Evolutionary conservation across 1,140 invertebrate genomes (phyloP).

Genomic region (Steinernema feltiae): DNA sequence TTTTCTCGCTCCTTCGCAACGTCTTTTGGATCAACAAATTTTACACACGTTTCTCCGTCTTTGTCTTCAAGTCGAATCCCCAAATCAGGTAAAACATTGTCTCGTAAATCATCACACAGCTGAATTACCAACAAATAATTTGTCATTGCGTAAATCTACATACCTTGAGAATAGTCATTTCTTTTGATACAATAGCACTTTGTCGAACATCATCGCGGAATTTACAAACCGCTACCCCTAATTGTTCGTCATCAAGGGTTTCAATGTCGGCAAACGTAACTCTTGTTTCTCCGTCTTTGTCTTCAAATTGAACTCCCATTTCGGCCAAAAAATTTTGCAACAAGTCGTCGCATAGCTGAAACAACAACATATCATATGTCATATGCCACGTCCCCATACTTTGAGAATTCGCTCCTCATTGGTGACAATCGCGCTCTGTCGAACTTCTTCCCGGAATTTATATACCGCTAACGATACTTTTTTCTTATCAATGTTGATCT

Average conservation of each 20-base stretch:
- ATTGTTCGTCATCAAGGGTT: neutral
- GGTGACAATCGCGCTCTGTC: too few relatives aligned
- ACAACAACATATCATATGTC: too few relatives aligned
- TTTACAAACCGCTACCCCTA: conserved; percentile 46
- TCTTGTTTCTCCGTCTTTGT: neutral
- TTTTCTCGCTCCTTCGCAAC: conserved; percentile 78
- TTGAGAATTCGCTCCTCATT: too few relatives aligned
- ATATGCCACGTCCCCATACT: too few relatives aligned
- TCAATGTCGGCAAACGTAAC: neutral
- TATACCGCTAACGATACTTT: too few relatives aligned
- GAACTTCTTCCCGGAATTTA: too few relatives aligned
- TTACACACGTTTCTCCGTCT: conserved; percentile 61
- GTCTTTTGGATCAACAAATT: conserved; percentile 69
- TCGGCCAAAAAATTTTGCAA: too few relatives aligned
- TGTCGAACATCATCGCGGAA: conserved; percentile 73
- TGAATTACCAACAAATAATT: conserved; percentile 62
- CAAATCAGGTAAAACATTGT: conserved; percentile 77
- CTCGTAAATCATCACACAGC: conserved; percentile 80
- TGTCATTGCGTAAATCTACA: conserved; percentile 16
- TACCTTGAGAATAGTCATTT: conserved; percentile 52
- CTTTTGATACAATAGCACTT: conserved; percentile 69
- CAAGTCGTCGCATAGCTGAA: too few relatives aligned
- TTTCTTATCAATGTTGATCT: too few relatives aligned
- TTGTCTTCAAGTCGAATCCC: conserved; percentile 90
- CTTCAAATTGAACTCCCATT: neutral